Evolutionary conservation across 2,797 vertebrate genomes (phyloP), one percentile per base, ranked within the genome.

Genomic region (Eidolon dupreanum): DNA sequence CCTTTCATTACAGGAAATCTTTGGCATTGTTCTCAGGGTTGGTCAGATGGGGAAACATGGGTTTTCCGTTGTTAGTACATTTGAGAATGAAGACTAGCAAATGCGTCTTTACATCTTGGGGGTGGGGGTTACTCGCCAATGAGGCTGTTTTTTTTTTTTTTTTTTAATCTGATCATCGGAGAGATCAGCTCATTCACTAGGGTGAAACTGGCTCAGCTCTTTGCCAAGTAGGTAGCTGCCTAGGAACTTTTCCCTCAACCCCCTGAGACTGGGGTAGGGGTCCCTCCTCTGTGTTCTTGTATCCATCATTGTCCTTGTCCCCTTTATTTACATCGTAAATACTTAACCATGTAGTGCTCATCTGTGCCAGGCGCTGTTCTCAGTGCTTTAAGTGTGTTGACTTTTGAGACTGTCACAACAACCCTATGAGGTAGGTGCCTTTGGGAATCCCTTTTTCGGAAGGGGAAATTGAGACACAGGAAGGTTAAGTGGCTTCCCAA

Each of bases 1-100:
- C 51, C 36, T 94, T 95, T 96, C 94, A 94, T 96, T 96, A 96
- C 93, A 94, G 95, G 78, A 98, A 97, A 83, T 89, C 75, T 92
- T 97, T 94, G 96, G 95, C 88, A 70, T 95, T 93, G 88, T 95
- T 97, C 96, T 97, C 93, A 87, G 88, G 41, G 61, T 88, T 85
- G 93, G 66, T 89, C 97, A 93, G 96, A 94, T 92, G 71, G 68
- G 75, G 49, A 83, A 96, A 81, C 78, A 79, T 5, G 81, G 85
- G 86, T 79, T 95, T 95, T 94, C 88, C 84, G 28, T 70, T 28
- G 84, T 82, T 68, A 71, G 74, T 70, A 59, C 8, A 49, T 88
- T 82, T 78, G 38, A 63, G 84, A 96, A 63, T 65, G 59, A 87
- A 36, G 57, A 33, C 43, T 5, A 46, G 79, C 46, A 51, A 90